These are phyloP conservation scores for Murina feae DNA, from an alignment of 2,113 vertebrate genomes.

Conservation along the genomic window DNA sequence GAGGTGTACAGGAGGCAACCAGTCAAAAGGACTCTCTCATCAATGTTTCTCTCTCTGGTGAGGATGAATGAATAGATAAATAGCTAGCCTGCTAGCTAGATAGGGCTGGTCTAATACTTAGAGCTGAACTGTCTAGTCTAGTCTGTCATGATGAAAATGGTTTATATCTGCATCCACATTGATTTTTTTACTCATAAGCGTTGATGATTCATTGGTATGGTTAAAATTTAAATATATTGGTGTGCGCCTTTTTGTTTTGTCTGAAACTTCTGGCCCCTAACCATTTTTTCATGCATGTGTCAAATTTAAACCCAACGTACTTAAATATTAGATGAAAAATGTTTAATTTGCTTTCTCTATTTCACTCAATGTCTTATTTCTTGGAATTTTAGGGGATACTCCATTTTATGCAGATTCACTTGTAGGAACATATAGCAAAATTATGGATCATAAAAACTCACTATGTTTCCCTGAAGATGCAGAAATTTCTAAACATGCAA, in stretches of 20 bases:
- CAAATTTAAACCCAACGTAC: background rate
- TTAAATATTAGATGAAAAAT: constrained; percentile 23
- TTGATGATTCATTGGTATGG: background rate
- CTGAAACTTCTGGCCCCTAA: background rate
- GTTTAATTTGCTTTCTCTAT: constrained; percentile 21
- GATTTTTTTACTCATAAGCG: constrained; percentile 3
- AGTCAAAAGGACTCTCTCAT: too few relatives aligned
- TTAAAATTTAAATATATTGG: constrained; percentile 13
- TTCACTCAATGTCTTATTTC: background rate
- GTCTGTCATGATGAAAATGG: background rate
- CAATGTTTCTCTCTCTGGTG: too few relatives aligned
- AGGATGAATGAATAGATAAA: too few relatives aligned
- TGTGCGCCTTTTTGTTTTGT: background rate
- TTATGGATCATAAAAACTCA: constrained; percentile 99
- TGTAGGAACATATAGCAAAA: constrained; percentile 99
- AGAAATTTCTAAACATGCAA: constrained; percentile 97
- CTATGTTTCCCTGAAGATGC: constrained; percentile 96
- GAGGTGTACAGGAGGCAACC: too few relatives aligned
- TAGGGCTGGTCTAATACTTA: background rate
- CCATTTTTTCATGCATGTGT: background rate
- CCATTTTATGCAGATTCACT: constrained; percentile 98
- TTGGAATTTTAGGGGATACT: constrained; percentile 90
- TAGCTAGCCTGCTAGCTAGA: too few relatives aligned
- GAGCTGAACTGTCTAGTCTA: background rate
- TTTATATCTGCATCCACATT: background rate